Evolutionary conservation across 2,113 vertebrate genomes (phyloP).

Genomic region (Melanerpes aurifrons): DNA sequence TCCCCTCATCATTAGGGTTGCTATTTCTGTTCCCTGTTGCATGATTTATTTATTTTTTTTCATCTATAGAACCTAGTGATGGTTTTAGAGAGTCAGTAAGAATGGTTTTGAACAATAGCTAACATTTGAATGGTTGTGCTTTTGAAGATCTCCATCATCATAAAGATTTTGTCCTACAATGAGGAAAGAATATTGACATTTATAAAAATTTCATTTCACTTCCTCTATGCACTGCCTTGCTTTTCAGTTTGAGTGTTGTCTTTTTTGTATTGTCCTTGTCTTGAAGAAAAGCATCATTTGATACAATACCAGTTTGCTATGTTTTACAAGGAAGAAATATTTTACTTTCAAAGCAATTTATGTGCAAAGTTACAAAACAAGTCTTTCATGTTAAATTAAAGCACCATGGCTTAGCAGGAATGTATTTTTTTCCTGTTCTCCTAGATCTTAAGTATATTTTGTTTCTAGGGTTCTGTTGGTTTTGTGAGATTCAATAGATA

Average conservation of each 20-base stretch:
- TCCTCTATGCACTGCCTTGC: background rate
- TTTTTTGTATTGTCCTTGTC: background rate
- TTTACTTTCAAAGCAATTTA: background rate
- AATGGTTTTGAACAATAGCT: background rate
- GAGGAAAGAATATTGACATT: background rate
- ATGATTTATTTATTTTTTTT: background rate
- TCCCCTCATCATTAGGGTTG: constrained; percentile 1
- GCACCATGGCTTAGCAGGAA: background rate
- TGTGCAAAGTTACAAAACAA: background rate
- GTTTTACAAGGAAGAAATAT: background rate
- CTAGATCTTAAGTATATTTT: background rate
- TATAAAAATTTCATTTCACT: background rate
- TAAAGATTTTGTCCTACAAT: background rate
- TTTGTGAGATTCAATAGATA: background rate
- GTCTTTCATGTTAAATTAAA: background rate
- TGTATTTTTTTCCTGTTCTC: background rate
- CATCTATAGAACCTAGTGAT: background rate
- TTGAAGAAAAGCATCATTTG: background rate
- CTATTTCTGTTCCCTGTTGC: background rate
- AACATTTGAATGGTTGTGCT: background rate
- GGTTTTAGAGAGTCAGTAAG: background rate
- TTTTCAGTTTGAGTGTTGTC: background rate
- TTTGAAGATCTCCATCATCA: background rate
- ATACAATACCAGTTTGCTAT: background rate
- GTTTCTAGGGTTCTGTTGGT: background rate